phyloP scores from a whole-genome alignment of 2,888 invertebrate species.

The Ichneumon xanthorius region DNA sequence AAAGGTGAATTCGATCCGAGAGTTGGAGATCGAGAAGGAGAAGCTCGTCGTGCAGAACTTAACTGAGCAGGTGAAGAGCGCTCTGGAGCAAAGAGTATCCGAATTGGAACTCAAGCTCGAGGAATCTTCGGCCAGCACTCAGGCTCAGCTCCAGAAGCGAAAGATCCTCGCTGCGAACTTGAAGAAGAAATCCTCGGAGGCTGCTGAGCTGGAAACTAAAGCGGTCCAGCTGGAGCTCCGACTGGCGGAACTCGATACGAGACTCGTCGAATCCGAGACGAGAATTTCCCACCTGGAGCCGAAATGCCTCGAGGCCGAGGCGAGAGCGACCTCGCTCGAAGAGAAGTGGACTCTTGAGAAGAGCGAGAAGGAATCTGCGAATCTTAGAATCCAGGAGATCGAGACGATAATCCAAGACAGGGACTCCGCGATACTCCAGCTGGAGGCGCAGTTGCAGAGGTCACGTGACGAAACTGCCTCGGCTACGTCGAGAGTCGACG shows the following conservation, averaged over 20 bases:
- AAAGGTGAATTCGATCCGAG: slow-evolving; percentile 85
- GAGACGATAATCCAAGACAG: slow-evolving; percentile 72
- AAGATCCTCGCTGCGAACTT: slow-evolving; percentile 92
- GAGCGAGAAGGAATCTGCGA: slow-evolving; percentile 78
- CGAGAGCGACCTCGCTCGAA: slow-evolving; percentile 45
- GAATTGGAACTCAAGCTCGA: slow-evolving; percentile 83
- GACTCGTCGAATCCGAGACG: slow-evolving; percentile 61
- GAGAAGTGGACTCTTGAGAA: slow-evolving; percentile 75
- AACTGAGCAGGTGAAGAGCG: slow-evolving; percentile 79
- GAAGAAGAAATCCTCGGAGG: slow-evolving; percentile 88
- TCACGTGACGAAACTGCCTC: slow-evolving; percentile 65
- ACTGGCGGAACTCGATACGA: slow-evolving; percentile 82
- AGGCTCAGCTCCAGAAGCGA: slow-evolving; percentile 90
- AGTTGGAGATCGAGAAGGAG: slow-evolving; percentile 83
- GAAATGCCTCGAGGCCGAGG: slow-evolving; percentile 12
- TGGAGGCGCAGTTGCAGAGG: slow-evolving; percentile 74
- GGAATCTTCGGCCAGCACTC: slow-evolving; percentile 88
- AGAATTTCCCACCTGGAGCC: slow-evolving; percentile 58
- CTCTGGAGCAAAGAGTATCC: slow-evolving; percentile 81
- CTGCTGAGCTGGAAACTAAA: slow-evolving; percentile 9
- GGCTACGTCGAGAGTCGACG: slow-evolving; percentile 62
- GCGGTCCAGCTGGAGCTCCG: slow-evolving; percentile 14
- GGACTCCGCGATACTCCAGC: slow-evolving; percentile 76
- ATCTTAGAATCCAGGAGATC: slow-evolving; percentile 76
- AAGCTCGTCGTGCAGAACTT: slow-evolving; percentile 78